Base-by-base conservation (phyloP, 2,797 vertebrate species). In the Aselliscus stoliczkanus region DNA sequence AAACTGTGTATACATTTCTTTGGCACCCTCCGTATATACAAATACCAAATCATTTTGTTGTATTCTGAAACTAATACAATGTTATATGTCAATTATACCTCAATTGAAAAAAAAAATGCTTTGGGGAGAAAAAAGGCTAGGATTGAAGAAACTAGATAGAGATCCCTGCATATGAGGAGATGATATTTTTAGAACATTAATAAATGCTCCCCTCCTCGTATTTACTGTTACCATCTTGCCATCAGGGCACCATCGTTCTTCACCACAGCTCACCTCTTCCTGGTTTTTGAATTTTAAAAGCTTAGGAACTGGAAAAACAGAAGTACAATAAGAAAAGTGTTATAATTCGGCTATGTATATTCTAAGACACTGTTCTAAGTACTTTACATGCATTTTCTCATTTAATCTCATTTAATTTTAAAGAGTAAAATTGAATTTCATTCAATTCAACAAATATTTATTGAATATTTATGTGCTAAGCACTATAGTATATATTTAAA, bases 371-470 rank as follows among this genome's bases (percentile, higher is more conserved):
- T 62, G 3, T 60, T 82, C 56, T 86, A 65, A 77, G 64, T 58
- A 69, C 6, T 93, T 88, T 62, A 52, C 27, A 52, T 14, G 6
- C 11, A 73, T 84, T 69, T 70, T 75, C 34, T 90, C 58, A 95
- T 72, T 79, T 77, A 79, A 42, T 84, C 44, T 80, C 77, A 70
- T 56, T 94, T 91, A 52, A 90, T 81, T 88, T 77, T 82, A 87
- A 86, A 60, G 18, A 80, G 54, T 79, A 82, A 93, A 87, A 83
- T 10, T 80, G 17, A 83, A 44, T 60, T 95, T 92, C 80, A 93
- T 69, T 73, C 64, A 67, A 79, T 69, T 73, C 64, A 67, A 79
- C 31, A 87, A 92, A 79, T 90, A 60, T 50, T 92, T 89, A 81
- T 75, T 69, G 14, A 39, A 10, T 21, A 72, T 69, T 65, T 73